Base-by-base conservation (phyloP, 2,888 invertebrate genomes). In the Drosophila greeni region DNA sequence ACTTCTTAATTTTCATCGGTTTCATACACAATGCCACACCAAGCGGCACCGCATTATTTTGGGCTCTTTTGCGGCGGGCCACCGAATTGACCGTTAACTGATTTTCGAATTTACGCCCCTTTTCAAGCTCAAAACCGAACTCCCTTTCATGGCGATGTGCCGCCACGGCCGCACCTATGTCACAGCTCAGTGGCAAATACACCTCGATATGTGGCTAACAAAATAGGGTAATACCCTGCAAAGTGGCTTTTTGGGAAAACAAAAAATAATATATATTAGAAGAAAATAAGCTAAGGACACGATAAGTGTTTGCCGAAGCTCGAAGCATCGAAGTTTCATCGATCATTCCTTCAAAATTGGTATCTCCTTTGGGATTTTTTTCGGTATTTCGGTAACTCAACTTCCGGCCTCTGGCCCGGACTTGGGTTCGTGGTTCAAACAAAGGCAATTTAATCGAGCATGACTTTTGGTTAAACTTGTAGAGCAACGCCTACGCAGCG, bases 391-490 rank as follows among this genome's bases (percentile, higher is more conserved):
- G 82, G 75, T 82, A 85, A 82, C 78, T 80, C 73, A 66, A 84
- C 85, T 85, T 85, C 85, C 85, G 85, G 18, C 11, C 33, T 51
- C 49, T 14, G 37, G 20, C 29, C 11, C 43, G 26, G 14, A 7
- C 16, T 26, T 36, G 24, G 6, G 24, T 24, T 24, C 24, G 24
- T 0, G 23, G 26, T 45, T 16, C 54, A 56, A 73, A 76, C 78
- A 81, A 83, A 78, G 66, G 83, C 82, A 78, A 86, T 81, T 86
- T 86, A 85, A 84, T 82, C 85, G 86, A 85, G 84, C 86, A 85
- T 85, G 86, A 85, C 84, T 85, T 81, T 81, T 76, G 75, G 78
- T 74, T 80, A 72, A 75, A 80, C 81, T 82, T 81, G 81, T 80
- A 75, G 73, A 72, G 78, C 73, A 75, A 79, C 79, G 79, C 79